Base-by-base conservation (phyloP, 2,888 invertebrate genomes). In the Ornithoptera priamus region DNA sequence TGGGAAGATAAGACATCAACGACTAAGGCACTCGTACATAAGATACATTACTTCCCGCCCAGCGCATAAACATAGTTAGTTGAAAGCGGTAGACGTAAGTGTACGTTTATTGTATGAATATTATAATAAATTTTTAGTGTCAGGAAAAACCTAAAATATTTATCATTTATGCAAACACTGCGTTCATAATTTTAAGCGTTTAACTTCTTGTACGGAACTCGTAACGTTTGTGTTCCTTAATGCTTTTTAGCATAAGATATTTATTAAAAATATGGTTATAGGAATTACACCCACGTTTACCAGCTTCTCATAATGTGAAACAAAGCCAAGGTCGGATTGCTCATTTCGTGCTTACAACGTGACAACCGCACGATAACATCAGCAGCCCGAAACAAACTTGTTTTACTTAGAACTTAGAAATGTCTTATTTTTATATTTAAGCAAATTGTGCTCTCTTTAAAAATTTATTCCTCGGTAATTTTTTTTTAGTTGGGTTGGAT, bases 291-390 rank as follows among this genome's bases (percentile, higher is more conserved):
- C 64, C 56, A 69, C 64, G 63, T 42, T 50, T 50, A 36, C 20
- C 30, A n/a, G 17, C 50, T 66, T 12, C 30, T 59, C 64, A 64
- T 68, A 62, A 65, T 39, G 56, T 53, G 30, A 69, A 65, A 62
- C 65, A 62, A 70, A 66, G 58, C 69, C 69, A 70, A 70, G 69
- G 69, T 66, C 66, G 39, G 12, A 6, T 8, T 50, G 50, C 59
- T n/a, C 58, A 66, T 62, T 30, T 22, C 53, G 58, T 61, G 22
- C 24, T 65, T 58, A 50, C 57, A 62, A 69, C 66, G 70, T 62
- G 66, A 66, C 66, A 59, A 58, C 42, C 42, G 36, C n/a, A 36
- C 24, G 63, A 63, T 65, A 62, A 46, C 69, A 69, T 62, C 62
- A 62, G 15, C 39, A 61, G 12, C 50, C 30, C 24, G 24, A 57